Evolutionary conservation across 2,113 vertebrate genomes (phyloP).

Genomic region (Zosterops borbonicus): DNA sequence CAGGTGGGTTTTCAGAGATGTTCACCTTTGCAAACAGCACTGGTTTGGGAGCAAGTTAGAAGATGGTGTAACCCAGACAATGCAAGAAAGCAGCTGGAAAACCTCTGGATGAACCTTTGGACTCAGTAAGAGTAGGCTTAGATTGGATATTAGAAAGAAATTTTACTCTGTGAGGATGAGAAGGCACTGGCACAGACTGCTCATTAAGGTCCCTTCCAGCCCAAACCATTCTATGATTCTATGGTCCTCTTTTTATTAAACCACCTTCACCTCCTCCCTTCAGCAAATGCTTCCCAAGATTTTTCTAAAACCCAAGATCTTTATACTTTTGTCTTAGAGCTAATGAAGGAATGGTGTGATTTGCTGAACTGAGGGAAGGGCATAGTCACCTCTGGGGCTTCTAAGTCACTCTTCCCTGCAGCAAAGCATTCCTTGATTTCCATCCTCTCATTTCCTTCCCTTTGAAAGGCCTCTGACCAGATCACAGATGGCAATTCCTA

Average conservation of each 20-base stretch:
- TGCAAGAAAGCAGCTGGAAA: background rate
- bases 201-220: background rate
- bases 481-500: slow-evolving; percentile 51
- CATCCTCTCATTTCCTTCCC: background rate
- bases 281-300: background rate
- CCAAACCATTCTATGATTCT: background rate
- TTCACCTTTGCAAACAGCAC: background rate
- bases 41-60: background rate
- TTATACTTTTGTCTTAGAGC: background rate
- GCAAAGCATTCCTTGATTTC: background rate
- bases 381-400: background rate
- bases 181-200: background rate
- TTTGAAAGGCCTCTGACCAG: background rate
- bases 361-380: background rate
- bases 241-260: background rate
- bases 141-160: background rate
- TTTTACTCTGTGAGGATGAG: background rate
- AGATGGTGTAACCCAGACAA: background rate
- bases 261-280: background rate
- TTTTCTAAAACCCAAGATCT: background rate
- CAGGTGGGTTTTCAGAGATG: background rate
- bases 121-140: background rate
- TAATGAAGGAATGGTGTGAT: background rate
- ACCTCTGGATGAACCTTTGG: background rate
- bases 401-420: background rate